These are phyloP conservation scores for Nephrotoma guestfalica DNA, from an alignment of 2,888 invertebrate species.

Conservation along the genomic window DNA sequence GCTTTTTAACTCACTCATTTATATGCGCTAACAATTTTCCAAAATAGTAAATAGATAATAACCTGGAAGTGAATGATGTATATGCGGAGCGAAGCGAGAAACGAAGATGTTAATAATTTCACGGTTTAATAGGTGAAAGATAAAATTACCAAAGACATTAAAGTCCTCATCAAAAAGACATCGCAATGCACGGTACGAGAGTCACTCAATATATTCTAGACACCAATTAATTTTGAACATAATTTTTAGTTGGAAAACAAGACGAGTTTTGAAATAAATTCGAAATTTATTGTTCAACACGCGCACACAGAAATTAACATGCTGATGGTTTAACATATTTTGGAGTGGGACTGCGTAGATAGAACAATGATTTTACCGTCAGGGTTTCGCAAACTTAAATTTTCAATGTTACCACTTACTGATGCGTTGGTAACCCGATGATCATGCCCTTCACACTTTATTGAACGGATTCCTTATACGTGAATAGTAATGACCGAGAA, in stretches of 20 bases:
- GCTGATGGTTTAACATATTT: not conserved
- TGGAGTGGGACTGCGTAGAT: not conserved
- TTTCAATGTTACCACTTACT: not conserved
- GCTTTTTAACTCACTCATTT: not conserved
- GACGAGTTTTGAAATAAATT: not conserved
- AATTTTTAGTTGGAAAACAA: not conserved
- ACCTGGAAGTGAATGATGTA: not conserved
- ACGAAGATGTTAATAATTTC: not conserved
- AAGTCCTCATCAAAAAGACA: not conserved
- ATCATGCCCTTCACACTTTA: too few species aligned
- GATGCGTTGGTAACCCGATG: not conserved
- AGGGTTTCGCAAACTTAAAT: not conserved
- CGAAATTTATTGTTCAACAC: not conserved
- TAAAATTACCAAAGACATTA: not conserved
- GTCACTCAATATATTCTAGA: not conserved
- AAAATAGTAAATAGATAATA: not conserved
- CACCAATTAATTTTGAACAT: not conserved
- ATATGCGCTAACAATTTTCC: not conserved
- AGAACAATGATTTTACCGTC: too few species aligned
- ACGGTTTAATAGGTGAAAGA: not conserved
- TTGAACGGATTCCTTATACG: too few species aligned
- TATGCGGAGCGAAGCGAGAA: not conserved
- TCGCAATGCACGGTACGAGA: not conserved
- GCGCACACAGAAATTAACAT: not conserved
- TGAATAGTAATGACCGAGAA: too few species aligned